Percentiles rank a stretch among this genome's conserved stretches.
Evolutionary conservation across 2,113 vertebrate species (phyloP).

Genomic region (Psilopogon haemacephalus): DNA sequence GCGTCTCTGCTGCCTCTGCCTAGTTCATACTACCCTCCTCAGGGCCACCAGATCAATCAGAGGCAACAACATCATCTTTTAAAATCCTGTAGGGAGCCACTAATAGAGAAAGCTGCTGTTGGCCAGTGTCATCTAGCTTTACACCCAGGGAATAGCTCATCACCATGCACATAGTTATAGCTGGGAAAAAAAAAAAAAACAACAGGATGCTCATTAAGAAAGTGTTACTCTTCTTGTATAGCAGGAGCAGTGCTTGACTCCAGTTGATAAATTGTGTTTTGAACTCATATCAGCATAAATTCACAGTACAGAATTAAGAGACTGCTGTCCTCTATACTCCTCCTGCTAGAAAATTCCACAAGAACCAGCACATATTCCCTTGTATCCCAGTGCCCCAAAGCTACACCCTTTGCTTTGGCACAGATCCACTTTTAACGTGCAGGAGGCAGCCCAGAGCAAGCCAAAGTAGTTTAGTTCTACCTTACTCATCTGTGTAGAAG

Average conservation of each 20-base stretch:
- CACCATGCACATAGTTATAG: neutral
- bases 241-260: neutral
- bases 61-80: neutral
- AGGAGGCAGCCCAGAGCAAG: neutral
- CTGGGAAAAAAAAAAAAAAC: neutral
- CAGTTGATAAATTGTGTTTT: neutral
- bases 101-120: neutral
- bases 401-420: neutral
- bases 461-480: neutral
- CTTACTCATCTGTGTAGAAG: neutral
- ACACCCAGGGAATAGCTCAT: neutral
- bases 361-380: neutral
- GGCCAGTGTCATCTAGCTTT: neutral
- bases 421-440: neutral
- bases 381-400: neutral
- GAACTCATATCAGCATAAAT: neutral
- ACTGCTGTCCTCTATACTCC: neutral
- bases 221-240: neutral
- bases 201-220: neutral
- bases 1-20: neutral
- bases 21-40: neutral
- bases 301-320: too few species aligned
- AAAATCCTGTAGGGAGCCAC: neutral
- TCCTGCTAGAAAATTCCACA: neutral
- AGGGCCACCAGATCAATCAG: neutral